Conservation (phyloP, 2,113 vertebrate species). For the Gulo gulo region DNA sequence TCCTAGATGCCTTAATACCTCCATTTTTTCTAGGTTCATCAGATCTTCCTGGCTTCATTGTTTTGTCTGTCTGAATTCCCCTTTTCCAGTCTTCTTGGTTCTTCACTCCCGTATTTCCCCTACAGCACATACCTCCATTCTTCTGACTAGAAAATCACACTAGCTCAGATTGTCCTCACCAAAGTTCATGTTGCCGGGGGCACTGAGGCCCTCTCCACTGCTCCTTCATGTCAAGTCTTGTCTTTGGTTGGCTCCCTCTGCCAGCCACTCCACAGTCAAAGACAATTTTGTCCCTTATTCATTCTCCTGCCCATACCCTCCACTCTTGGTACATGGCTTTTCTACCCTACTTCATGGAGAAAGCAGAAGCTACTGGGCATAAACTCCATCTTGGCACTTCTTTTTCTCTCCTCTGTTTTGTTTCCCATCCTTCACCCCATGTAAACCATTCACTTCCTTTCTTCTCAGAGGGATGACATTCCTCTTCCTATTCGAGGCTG, state of each 20-base stretch:
- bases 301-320: neutral
- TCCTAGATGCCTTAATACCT: neutral
- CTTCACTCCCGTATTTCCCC: neutral
- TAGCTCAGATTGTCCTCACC: neutral
- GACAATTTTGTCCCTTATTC: neutral
- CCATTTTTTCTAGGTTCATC: neutral
- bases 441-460: neutral
- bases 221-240: neutral
- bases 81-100: neutral
- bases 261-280: neutral
- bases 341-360: neutral
- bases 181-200: fast-evolving
- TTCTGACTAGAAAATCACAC: neutral
- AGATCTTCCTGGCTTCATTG: neutral
- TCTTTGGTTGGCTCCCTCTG: neutral
- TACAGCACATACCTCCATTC: neutral
- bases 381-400: neutral
- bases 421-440: neutral
- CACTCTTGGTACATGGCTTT: neutral
- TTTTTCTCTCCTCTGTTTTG: neutral
- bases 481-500: neutral
- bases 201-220: fast-evolving
- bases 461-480: neutral
- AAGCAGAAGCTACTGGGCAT: neutral
- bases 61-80: neutral